phyloP scores from a whole-genome alignment of 2,797 vertebrate species.

The Garrulus glandarius region DNA sequence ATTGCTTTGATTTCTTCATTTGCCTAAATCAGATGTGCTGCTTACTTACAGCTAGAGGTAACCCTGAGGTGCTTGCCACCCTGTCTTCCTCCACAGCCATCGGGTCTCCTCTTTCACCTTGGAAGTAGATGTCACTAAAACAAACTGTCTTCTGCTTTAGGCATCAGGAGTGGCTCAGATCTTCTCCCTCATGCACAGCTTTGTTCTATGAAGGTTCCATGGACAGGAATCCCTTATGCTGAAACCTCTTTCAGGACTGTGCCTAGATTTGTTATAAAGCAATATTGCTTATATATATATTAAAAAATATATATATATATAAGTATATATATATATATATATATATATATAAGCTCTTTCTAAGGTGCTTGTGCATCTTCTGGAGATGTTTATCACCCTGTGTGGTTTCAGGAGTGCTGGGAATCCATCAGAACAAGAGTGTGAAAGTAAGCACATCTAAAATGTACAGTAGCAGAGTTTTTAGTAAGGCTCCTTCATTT shows the following conservation, averaged over 20 bases:
- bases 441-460: not conserved
- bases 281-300: not conserved
- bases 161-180: not conserved
- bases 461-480: not conserved
- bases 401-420: not conserved
- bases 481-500: not conserved
- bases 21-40: accelerated
- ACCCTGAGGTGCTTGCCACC: not conserved
- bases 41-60: not conserved
- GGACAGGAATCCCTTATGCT: not conserved
- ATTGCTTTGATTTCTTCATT: not conserved
- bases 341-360: not conserved
- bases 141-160: not conserved
- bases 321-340: not conserved
- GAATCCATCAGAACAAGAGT: not conserved
- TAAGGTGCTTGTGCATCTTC: not conserved
- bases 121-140: not conserved
- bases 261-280: not conserved
- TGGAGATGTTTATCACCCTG: not conserved
- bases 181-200: not conserved
- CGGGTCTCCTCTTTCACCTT: not conserved
- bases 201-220: not conserved
- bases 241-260: not conserved
- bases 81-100: not conserved
- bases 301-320: not conserved